Base-by-base conservation (phyloP, 2,113 vertebrate genomes). In the Pleuronectes platessa region DNA sequence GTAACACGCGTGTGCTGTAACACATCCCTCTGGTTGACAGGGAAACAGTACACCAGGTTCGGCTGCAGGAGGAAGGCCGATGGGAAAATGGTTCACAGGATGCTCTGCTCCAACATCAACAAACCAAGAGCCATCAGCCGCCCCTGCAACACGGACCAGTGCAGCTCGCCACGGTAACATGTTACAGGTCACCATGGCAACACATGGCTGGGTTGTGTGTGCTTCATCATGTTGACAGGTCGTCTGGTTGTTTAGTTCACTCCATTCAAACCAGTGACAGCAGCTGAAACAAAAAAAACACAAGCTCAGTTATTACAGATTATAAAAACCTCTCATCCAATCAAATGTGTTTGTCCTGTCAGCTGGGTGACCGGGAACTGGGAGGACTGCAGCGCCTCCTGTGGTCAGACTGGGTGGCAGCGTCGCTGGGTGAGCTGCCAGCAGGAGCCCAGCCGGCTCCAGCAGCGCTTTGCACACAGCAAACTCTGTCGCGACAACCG, bases 311-410 rank as follows among this genome's bases (percentile, higher is more conserved):
- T 15, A 18, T 24, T 18, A 18, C 47, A 51, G 47, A 51, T 51
- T 18, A 7, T 5, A 18, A 17, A 51, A 51, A 51, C 47, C 47
- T 40, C 9, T 17, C 35, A 68, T 2, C 18, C 26, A 23, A 42
- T 13, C 5, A 21, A 51, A 24, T 14, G 13, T 58, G 0, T 27
- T 20, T 68, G 17, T 5, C 45, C 42, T 4, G 14, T 13, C 92
- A 99, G 98, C 79, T 99, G 98, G 98, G 93, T 95, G 55, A 93
- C 92, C 0, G 97, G 96, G 0, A 95, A 96, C 5, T 99, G 98
- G 98, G 95, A 96, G 66, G 92, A 93, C 7, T 99, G 98, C 91
- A 97, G 96, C 68, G 94, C 95, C 88, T 95, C 95, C 1, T 99
- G 98, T 23, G 98, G 98, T 42, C 95, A 96, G 84, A 94, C 92